Base-by-base conservation (phyloP, 2,113 vertebrate species). In the Ramphastos sulfuratus region DNA sequence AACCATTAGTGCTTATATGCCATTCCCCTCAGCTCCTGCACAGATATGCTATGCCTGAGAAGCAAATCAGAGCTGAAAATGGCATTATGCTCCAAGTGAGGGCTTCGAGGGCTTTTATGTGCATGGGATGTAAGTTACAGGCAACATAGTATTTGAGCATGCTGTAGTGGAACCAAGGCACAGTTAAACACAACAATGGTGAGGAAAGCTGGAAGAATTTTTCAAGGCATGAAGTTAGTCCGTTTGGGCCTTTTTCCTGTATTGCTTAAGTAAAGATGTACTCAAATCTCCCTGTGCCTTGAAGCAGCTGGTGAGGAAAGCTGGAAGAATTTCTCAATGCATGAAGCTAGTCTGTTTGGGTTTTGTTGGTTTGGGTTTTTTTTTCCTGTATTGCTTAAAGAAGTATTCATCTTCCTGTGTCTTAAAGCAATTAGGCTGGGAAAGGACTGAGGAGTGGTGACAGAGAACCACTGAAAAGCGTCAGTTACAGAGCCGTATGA, bases 41-140 rank as follows among this genome's bases (percentile, higher is more conserved):
- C 4, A 11, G 1, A 0, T 7, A 33, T 0, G 3, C 16, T 48
- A 7, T 2, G 6, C 5, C 4, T 2, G 3, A 78, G 30, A 39
- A 74, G 58, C 2, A 4, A 81, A 42, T 2, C 0, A 1, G 2
- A 65, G 7, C 31, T 73, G 23, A 80, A 85, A 83, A 24, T 4
- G 18, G 21, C 42, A 1, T 23, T 19, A 16, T 10, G 12, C 25
- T 46, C 75, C 3, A 60, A 67, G 31, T 5, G 37, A 69, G 8
- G 8, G 31, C 12, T 85, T 25, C 39, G 27, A 35, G 24, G 23
- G 7, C 33, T 78, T 35, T 27, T 7, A 60, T 10, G 23, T 8
- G n/a, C 1, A 0, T 20, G 16, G 8, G 52, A 37, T 42, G 27
- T 3, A 4, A 50, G 23, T 6, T 33, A 15, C 15, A 72, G 59